These are phyloP conservation scores for Sminthurinus aureus DNA, from an alignment of 2,888 invertebrate species.

Conservation along the genomic window DNA sequence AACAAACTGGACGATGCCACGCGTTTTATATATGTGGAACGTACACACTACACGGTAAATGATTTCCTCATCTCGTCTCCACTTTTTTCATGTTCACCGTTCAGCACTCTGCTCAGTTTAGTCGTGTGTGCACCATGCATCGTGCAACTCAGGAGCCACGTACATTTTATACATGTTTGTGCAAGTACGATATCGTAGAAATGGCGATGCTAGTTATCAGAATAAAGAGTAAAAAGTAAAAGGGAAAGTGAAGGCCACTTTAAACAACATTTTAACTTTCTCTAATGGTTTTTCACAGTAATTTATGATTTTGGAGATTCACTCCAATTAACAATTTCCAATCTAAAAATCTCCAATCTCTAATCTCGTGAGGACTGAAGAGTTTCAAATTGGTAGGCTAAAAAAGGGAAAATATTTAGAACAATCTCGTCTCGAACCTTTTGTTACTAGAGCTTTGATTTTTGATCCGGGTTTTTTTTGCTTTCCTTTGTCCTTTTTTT, in stretches of 20 bases:
- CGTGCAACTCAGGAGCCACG: too few relatives aligned
- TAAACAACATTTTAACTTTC: slow-evolving; percentile 23
- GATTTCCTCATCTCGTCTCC: not conserved
- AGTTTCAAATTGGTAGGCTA: too few relatives aligned
- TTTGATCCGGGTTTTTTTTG: too few relatives aligned
- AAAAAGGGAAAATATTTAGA: too few relatives aligned
- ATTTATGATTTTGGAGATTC: slow-evolving; percentile 35
- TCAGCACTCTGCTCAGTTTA: not conserved
- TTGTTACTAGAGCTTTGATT: too few relatives aligned
- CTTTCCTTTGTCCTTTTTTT: too few relatives aligned
- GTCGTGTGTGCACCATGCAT: not conserved
- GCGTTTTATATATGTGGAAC: not conserved
- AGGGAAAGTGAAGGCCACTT: not conserved
- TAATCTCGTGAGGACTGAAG: too few relatives aligned
- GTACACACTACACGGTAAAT: not conserved
- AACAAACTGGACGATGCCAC: not conserved
- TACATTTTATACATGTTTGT: not conserved
- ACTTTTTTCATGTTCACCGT: not conserved
- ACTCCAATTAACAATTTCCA: slow-evolving; percentile 20
- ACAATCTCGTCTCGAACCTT: too few relatives aligned
- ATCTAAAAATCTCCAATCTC: not conserved
- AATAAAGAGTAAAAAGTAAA: not conserved
- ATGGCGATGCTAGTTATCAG: too few relatives aligned
- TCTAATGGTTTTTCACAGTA: slow-evolving; percentile 19
- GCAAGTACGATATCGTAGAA: not conserved